These are phyloP conservation scores for Coracopsis vasa DNA, from an alignment of 2,113 vertebrate genomes.

Conservation along the genomic window DNA sequence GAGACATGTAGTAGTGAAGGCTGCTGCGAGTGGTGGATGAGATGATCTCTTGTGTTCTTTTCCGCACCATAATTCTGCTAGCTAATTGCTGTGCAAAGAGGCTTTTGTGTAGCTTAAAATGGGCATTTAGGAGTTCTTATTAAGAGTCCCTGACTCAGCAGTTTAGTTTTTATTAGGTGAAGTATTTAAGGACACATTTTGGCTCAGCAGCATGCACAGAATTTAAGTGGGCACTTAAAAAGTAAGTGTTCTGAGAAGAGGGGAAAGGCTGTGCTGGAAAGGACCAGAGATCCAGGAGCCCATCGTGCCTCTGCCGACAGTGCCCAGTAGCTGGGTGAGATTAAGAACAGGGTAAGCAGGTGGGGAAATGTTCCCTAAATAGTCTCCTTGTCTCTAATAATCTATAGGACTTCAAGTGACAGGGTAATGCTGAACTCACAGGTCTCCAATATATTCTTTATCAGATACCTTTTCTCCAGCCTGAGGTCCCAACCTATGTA, in stretches of 20 bases:
- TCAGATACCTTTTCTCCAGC: not conserved
- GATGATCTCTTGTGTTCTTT: not conserved
- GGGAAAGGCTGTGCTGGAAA: not conserved
- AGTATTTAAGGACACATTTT: not conserved
- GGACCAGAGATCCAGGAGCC: not conserved
- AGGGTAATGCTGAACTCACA: not conserved
- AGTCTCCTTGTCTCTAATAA: not conserved
- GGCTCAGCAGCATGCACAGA: not conserved
- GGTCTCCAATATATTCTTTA: not conserved
- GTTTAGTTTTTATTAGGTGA: not conserved
- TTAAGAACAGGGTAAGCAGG: not conserved
- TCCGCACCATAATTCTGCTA: not conserved
- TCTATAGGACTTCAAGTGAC: not conserved
- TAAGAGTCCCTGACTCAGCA: not conserved
- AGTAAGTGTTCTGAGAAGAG: not conserved
- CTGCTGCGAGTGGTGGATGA: not conserved
- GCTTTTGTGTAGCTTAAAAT: not conserved
- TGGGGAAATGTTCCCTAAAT: not conserved
- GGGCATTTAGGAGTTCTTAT: not conserved
- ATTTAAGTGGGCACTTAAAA: not conserved
- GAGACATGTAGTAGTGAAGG: not conserved
- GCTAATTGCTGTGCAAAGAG: not conserved
- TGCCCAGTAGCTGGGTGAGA: not conserved
- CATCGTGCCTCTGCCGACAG: not conserved
- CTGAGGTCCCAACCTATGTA: rapidly evolving